These are phyloP conservation scores for Cetoscarus ocellatus DNA, from an alignment of 2,797 vertebrate genomes.

Conservation along the genomic window DNA sequence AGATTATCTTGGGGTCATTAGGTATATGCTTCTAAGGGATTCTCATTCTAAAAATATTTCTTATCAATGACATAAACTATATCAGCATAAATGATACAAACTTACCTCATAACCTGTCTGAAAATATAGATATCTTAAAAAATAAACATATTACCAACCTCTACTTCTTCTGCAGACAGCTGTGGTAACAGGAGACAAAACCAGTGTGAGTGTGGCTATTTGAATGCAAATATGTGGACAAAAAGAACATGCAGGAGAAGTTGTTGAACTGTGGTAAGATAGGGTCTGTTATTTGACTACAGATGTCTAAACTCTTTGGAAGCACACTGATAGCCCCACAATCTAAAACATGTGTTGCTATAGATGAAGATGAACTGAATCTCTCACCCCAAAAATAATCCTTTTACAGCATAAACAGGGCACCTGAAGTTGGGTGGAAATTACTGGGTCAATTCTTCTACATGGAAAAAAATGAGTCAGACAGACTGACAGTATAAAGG, in stretches of 20 bases:
- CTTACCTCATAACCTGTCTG: too few relatives aligned
- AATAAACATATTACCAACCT: too few relatives aligned
- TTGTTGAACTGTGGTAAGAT: neutral
- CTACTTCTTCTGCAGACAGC: slow-evolving; percentile 10
- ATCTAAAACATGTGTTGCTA: slow-evolving; percentile 28
- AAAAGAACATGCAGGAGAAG: neutral
- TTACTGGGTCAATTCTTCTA: slow-evolving; percentile 59
- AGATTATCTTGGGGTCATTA: too few relatives aligned
- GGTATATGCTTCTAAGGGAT: too few relatives aligned
- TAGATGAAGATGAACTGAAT: slow-evolving; percentile 28
- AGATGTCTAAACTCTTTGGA: neutral
- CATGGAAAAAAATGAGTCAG: slow-evolving; percentile 10
- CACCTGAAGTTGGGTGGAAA: slow-evolving; percentile 51
- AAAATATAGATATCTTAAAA: too few relatives aligned
- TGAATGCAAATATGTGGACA: too few relatives aligned
- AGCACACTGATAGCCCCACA: slow-evolving; percentile 4
- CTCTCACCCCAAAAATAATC: slow-evolving; percentile 39
- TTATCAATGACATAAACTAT: too few relatives aligned
- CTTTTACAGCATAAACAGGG: slow-evolving; percentile 49
- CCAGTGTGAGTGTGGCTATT: neutral
- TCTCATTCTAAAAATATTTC: too few relatives aligned
- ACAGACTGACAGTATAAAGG: slow-evolving; percentile 21
- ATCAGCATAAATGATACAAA: too few relatives aligned
- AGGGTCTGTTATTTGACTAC: neutral
- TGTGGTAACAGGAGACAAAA: slow-evolving; percentile 22